Conservation (phyloP, 2,113 vertebrate species). For the Sebastes schlegelii region DNA sequence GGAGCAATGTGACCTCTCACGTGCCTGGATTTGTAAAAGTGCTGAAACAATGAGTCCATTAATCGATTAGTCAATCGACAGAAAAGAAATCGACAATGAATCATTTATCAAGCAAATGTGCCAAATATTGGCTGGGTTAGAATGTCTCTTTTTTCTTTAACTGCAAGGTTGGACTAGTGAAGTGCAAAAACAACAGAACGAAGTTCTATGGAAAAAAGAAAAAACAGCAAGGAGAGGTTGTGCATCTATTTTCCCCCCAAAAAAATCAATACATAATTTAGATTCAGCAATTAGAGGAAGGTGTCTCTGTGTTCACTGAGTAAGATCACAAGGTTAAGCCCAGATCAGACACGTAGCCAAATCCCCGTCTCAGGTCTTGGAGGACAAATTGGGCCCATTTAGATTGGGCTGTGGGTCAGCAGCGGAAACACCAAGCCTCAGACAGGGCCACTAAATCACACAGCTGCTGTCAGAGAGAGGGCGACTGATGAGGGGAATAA, state of each 20-base stretch:
- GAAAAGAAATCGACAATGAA: background rate
- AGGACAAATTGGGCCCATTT: constrained; percentile 53
- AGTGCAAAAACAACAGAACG: background rate
- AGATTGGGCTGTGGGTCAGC: constrained; percentile 45
- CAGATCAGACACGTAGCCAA: constrained; percentile 31
- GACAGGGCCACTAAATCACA: constrained; percentile 62
- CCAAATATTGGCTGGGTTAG: background rate
- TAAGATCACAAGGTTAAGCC: constrained; percentile 18
- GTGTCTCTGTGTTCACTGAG: background rate
- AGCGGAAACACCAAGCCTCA: constrained; percentile 39
- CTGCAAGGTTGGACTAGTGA: background rate
- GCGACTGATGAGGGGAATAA: constrained; percentile 38
- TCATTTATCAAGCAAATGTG: background rate
- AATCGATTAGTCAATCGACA: background rate
- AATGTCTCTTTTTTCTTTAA: background rate
- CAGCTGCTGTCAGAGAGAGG: constrained; percentile 29
- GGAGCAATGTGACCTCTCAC: constrained; percentile 21
- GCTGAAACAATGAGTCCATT: background rate
- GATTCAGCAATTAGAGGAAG: background rate
- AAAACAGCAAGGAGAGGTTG: background rate
- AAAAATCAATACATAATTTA: constrained; percentile 10
- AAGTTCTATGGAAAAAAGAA: background rate
- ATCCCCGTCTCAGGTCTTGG: background rate
- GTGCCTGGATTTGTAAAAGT: constrained; percentile 17
- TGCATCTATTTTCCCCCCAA: background rate